Evolutionary conservation across 2,797 vertebrate species (phyloP).

Genomic region (Siniperca undulata): DNA sequence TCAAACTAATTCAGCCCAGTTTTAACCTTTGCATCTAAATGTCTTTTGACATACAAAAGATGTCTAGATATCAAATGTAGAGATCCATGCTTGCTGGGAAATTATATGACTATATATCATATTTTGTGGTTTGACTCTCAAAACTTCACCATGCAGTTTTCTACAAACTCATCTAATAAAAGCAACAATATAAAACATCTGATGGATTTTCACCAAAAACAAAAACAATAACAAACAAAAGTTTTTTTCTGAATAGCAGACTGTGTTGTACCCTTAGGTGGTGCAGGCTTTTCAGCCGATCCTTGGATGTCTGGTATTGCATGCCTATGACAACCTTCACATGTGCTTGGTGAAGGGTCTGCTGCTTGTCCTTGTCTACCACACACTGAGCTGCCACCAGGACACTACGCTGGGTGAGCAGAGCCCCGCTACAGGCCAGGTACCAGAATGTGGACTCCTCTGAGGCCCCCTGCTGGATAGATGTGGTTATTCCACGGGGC

Average conservation of each 20-base stretch:
- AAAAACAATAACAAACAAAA: too few species aligned
- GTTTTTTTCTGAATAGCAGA: background rate
- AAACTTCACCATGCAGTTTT: background rate
- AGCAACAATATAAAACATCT: background rate
- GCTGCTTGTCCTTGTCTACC: slow-evolving; percentile 84
- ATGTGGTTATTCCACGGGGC: slow-evolving; percentile 6
- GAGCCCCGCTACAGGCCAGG: slow-evolving; percentile 91
- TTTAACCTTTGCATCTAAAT: background rate
- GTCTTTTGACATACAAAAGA: background rate
- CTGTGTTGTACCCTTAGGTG: slow-evolving; percentile 84
- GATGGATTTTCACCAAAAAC: background rate
- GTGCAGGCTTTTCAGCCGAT: slow-evolving; percentile 83
- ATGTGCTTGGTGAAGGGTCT: slow-evolving; percentile 83
- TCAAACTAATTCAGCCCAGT: background rate
- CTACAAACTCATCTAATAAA: background rate
- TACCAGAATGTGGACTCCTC: slow-evolving; percentile 85
- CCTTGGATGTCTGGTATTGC: slow-evolving; percentile 78
- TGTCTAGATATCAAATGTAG: background rate
- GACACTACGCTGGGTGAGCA: slow-evolving; percentile 89
- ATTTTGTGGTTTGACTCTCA: background rate
- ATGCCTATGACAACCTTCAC: slow-evolving; percentile 90
- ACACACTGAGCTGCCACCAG: slow-evolving; percentile 93
- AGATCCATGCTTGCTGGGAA: background rate
- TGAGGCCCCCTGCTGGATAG: slow-evolving; percentile 60
- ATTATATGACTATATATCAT: background rate